These are phyloP conservation scores for Polia nebulosa DNA, from an alignment of 2,888 invertebrate genomes.

Conservation along the genomic window DNA sequence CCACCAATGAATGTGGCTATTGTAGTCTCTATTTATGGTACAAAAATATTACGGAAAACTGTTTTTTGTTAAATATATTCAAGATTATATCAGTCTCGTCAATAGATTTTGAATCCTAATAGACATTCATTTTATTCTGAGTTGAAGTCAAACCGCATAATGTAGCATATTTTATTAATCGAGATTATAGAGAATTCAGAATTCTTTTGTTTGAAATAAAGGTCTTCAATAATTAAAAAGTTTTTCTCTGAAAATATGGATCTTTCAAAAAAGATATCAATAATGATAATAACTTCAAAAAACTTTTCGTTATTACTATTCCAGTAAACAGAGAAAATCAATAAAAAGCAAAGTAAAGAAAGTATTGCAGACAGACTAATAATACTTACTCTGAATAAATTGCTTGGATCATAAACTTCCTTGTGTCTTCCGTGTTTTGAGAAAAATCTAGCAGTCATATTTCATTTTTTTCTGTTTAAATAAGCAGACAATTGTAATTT, in stretches of 20 bases:
- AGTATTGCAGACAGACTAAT: not conserved
- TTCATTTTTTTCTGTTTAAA: conserved; percentile 60
- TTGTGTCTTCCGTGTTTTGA: conserved; percentile 25
- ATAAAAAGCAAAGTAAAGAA: not conserved
- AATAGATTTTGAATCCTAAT: not conserved
- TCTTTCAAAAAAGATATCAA: not conserved
- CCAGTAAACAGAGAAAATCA: not conserved
- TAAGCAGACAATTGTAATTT: conserved; percentile 82
- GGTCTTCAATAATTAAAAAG: not conserved
- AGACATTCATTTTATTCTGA: not conserved
- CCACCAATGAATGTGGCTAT: conserved; percentile 27
- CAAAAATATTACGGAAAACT: not conserved
- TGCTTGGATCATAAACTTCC: conserved; percentile 17
- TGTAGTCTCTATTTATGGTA: conserved; percentile 17
- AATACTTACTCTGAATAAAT: not conserved
- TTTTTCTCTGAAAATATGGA: not conserved
- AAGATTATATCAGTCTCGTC: not conserved
- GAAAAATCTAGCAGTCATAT: conserved; percentile 54
- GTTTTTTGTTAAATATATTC: not conserved
- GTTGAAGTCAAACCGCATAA: not conserved
- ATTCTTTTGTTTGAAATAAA: not conserved
- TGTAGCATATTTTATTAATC: not conserved
- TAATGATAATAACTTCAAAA: not conserved
- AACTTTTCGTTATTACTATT: no score
- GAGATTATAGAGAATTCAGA: no score